Percentiles rank a stretch among this genome's conserved stretches.
phyloP scores from a whole-genome alignment of 2,797 vertebrate species.

The Erithacus rubecula region DNA sequence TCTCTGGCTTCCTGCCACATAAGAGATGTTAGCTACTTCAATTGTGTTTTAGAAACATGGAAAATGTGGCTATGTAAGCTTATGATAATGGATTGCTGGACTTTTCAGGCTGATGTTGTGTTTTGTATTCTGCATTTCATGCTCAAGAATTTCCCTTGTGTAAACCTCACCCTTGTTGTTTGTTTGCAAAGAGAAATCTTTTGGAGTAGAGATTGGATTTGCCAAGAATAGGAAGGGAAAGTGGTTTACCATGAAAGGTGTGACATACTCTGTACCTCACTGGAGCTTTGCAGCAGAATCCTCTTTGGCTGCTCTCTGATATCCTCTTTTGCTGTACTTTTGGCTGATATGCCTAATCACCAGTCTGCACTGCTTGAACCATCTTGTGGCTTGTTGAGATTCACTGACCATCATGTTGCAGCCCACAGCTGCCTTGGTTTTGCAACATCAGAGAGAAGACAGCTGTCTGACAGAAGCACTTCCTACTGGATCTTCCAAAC shows the following conservation, averaged over 20 bases:
- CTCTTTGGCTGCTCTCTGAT: not conserved
- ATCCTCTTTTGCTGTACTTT: not conserved
- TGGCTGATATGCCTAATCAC: not conserved
- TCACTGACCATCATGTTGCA: not conserved
- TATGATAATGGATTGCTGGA: constrained; percentile 5
- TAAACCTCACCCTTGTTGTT: not conserved
- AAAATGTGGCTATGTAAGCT: constrained; percentile 61
- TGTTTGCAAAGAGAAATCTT: not conserved
- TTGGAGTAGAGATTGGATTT: not conserved
- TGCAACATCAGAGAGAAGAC: not conserved
- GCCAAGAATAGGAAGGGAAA: not conserved
- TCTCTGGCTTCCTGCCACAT: constrained; percentile 58
- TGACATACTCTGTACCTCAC: not conserved
- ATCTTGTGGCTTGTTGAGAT: not conserved
- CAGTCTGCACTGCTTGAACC: not conserved
- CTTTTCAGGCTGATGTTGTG: not conserved
- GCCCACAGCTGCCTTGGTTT: not conserved
- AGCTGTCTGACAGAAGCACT: not conserved
- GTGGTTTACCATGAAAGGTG: not conserved
- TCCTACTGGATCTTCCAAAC: not conserved
- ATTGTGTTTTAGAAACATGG: constrained; percentile 65
- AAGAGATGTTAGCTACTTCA: constrained; percentile 43
- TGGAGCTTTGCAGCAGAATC: not conserved
- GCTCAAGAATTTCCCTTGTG: not conserved
- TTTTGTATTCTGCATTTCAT: not conserved